These are phyloP conservation scores for Apodemus sylvaticus DNA, from an alignment of 2,113 vertebrate species.

Conservation along the genomic window DNA sequence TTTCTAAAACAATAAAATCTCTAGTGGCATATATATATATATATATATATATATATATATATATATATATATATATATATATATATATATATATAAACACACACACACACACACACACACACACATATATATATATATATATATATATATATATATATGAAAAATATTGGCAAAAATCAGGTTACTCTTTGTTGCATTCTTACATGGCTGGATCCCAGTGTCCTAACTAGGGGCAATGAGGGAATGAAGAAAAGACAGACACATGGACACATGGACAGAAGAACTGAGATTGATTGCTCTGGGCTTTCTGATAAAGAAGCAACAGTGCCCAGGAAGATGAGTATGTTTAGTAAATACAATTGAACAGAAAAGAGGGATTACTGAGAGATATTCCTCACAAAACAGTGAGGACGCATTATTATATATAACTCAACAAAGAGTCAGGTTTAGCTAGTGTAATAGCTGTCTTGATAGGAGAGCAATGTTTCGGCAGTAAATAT, in stretches of 20 bases:
- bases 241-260: background rate
- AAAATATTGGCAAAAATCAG: background rate
- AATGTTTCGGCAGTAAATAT: background rate
- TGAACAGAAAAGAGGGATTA: background rate
- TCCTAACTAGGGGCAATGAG: background rate
- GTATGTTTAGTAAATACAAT: background rate
- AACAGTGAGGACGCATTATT: no score
- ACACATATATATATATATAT: no score
- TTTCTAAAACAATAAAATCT: background rate
- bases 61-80: no score
- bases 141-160: no score
- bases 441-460: background rate
- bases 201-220: background rate
- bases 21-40: no score
- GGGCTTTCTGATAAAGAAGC: background rate
- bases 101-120: no score
- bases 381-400: no score
- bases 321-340: background rate
- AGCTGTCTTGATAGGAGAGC: background rate
- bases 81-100: no score
- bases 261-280: background rate
- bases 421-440: background rate
- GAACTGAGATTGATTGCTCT: background rate
- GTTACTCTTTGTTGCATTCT: background rate
- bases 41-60: no score